Evolutionary conservation across 2,113 vertebrate species (phyloP).

Genomic region (Bungarus multicinctus): DNA sequence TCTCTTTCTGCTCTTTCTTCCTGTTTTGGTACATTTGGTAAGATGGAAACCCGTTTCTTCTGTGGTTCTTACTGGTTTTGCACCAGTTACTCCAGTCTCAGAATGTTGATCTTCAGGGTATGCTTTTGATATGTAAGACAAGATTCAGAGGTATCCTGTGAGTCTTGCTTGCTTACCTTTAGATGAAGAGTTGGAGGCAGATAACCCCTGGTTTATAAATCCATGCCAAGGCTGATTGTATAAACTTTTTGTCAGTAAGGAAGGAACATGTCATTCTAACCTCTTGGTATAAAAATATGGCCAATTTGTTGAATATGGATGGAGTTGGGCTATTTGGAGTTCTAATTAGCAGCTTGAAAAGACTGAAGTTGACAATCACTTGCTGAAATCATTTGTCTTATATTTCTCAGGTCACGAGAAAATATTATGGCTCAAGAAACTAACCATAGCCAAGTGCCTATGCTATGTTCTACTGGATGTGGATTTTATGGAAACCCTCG

Average conservation of each 20-base stretch:
- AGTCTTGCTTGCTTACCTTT: neutral
- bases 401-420: constrained; percentile 67
- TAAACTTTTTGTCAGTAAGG: neutral
- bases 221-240: neutral
- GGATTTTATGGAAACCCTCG: constrained; percentile 89
- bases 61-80: neutral
- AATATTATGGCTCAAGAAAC: constrained; percentile 89
- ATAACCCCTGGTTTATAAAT: neutral
- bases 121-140: neutral
- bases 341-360: neutral
- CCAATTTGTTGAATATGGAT: neutral
- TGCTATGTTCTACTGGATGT: constrained; percentile 87
- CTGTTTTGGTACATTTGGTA: constrained; percentile 38
- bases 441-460: constrained; percentile 86
- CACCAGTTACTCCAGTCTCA: neutral
- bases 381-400: neutral
- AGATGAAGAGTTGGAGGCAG: neutral
- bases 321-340: too few relatives aligned
- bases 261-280: neutral
- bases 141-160: neutral
- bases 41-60: neutral
- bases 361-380: neutral
- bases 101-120: neutral
- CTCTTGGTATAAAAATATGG: neutral
- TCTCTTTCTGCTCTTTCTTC: constrained; percentile 33